These are phyloP conservation scores for Pseudomyrmex flavicornis DNA, from an alignment of 1,140 invertebrate species.

Conservation along the genomic window DNA sequence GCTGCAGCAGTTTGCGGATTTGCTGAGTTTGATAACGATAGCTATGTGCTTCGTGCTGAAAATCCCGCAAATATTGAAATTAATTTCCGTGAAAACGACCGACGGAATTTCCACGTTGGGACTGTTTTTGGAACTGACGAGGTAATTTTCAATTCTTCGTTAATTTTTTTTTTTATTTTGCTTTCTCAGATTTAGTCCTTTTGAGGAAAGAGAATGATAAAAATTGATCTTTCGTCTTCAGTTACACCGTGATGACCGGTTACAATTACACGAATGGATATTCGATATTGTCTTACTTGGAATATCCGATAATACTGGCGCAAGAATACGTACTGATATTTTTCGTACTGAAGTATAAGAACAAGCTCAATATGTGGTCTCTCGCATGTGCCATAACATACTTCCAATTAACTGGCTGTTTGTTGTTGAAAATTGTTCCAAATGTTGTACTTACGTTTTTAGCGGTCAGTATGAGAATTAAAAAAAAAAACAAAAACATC, in stretches of 20 bases:
- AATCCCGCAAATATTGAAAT: constrained; percentile 89
- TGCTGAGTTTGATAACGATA: constrained; percentile 88
- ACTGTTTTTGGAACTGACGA: constrained; percentile 88
- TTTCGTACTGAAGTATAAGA: constrained; percentile 87
- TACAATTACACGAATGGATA: constrained; percentile 90
- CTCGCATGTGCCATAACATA: constrained; percentile 84
- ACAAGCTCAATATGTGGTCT: constrained; percentile 83
- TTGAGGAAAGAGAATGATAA: background rate
- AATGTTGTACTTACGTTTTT: constrained; percentile 86
- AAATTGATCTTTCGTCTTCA: constrained; percentile 82
- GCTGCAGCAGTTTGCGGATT: constrained; percentile 85
- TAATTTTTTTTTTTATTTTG: no score
- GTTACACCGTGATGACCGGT: constrained; percentile 89
- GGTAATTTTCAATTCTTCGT: constrained; percentile 82
- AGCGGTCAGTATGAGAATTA: constrained; percentile 86
- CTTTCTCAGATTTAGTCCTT: no score
- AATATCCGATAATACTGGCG: constrained; percentile 89
- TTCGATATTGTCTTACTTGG: constrained; percentile 89
- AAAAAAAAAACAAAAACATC: background rate
- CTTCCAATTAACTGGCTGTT: constrained; percentile 81
- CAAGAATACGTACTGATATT: constrained; percentile 89
- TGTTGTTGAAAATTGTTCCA: constrained; percentile 86
- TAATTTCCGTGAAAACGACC: constrained; percentile 86
- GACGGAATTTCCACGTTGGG: constrained; percentile 88
- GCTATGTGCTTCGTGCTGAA: constrained; percentile 89